Conservation (phyloP, 92 coral and sea anemone species). For the Actinostola sp. region DNA sequence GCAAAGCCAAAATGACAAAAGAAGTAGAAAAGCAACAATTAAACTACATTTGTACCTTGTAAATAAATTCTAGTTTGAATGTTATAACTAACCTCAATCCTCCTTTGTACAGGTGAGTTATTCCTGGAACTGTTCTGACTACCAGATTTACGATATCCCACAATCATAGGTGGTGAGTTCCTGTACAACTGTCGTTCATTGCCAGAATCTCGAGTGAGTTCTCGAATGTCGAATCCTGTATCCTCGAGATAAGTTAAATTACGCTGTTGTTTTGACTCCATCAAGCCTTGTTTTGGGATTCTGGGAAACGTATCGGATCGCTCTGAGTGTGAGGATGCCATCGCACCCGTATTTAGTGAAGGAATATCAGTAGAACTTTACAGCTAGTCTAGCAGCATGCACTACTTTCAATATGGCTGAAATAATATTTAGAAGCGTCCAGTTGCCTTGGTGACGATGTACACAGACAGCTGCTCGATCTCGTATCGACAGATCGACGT, state of each 20-base stretch:
- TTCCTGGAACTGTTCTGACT: slow-evolving; percentile 90
- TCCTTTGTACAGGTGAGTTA: slow-evolving; percentile 80
- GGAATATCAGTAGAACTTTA: slow-evolving; percentile 1
- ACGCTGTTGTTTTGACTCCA: slow-evolving; percentile 61
- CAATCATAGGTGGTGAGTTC: slow-evolving; percentile 81
- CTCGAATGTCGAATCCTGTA: slow-evolving; percentile 82
- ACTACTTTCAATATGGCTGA: slow-evolving; percentile 75
- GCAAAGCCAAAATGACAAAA: no score
- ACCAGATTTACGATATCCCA: slow-evolving; percentile 75
- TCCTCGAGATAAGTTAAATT: slow-evolving; percentile 75
- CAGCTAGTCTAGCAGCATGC: background rate
- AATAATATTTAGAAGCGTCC: slow-evolving; percentile 69
- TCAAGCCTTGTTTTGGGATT: slow-evolving; percentile 72
- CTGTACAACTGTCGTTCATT: slow-evolving; percentile 81
- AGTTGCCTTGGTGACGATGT: slow-evolving; percentile 70
- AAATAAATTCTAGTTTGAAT: background rate
- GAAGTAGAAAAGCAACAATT: background rate
- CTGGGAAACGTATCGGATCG: slow-evolving; percentile 73
- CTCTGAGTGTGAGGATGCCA: slow-evolving; percentile 81
- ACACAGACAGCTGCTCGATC: slow-evolving; percentile 13
- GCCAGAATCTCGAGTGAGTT: slow-evolving; percentile 76
- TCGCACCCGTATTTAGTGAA: slow-evolving; percentile 39
- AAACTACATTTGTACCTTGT: no score
- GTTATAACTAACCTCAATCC: slow-evolving; percentile 78
- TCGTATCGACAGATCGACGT: slow-evolving; percentile 1